Conservation (phyloP, 2,113 vertebrate species). For the Brachypteracias leptosomus region DNA sequence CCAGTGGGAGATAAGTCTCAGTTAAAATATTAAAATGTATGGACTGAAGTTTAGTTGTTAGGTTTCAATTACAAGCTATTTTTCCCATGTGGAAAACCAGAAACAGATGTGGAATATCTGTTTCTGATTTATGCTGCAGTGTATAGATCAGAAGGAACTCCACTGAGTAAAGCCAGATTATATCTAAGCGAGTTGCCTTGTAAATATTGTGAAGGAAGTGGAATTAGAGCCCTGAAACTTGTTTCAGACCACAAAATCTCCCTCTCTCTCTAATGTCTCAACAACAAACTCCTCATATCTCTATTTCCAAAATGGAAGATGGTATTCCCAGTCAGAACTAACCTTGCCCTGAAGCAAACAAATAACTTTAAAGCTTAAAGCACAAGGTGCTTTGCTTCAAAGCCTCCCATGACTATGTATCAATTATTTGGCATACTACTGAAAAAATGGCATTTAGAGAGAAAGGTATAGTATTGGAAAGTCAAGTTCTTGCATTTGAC, state of each 20-base stretch:
- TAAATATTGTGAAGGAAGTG: constrained; percentile 35
- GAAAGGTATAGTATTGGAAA: not conserved
- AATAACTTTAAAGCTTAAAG: not conserved
- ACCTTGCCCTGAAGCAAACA: not conserved
- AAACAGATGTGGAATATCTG: constrained; percentile 25
- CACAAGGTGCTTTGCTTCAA: accelerated
- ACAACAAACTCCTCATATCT: not conserved
- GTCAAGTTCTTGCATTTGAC: not conserved
- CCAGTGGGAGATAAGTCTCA: not conserved
- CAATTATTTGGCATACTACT: not conserved
- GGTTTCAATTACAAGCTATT: not conserved
- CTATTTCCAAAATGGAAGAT: not conserved
- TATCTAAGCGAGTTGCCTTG: not conserved
- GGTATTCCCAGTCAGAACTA: not conserved
- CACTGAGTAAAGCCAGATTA: constrained; percentile 23
- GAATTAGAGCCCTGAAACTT: constrained; percentile 7
- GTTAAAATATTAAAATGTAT: not conserved
- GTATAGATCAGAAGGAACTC: not conserved
- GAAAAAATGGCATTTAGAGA: not conserved
- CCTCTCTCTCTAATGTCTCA: not conserved
- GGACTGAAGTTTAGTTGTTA: not conserved
- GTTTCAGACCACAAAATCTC: not conserved
- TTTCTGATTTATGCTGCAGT: constrained; percentile 12
- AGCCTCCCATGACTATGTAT: not conserved
- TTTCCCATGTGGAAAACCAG: constrained; percentile 5